These are phyloP conservation scores for Drosophila pachea DNA, from an alignment of 1,140 invertebrate genomes.

Conservation along the genomic window DNA sequence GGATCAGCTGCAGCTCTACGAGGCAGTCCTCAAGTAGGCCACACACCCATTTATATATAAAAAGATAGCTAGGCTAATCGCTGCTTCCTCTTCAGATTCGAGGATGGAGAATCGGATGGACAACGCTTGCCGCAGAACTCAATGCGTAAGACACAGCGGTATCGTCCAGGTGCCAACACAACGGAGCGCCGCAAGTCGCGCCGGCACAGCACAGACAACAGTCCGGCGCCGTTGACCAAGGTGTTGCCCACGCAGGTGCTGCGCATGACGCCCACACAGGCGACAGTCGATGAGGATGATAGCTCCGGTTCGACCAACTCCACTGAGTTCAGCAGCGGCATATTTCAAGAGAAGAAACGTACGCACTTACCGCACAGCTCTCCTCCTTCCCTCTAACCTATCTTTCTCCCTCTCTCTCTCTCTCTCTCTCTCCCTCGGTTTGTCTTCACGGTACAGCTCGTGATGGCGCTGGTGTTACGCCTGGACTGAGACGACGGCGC, in stretches of 20 bases:
- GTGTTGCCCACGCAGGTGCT: constrained; percentile 64
- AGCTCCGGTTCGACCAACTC: constrained; percentile 77
- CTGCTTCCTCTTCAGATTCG: constrained; percentile 55
- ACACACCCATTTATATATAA: neutral
- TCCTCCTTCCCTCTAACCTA: too few species aligned
- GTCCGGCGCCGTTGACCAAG: constrained; percentile 80
- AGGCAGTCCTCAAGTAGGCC: constrained; percentile 92
- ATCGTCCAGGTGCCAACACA: constrained; percentile 83
- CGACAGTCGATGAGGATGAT: constrained; percentile 79
- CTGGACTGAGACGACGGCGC: constrained; percentile 85
- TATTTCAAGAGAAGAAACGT: constrained; percentile 74
- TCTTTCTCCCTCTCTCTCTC: too few species aligned
- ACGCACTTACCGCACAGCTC: too few species aligned
- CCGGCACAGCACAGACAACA: constrained; percentile 85
- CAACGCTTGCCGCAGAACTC: constrained; percentile 86
- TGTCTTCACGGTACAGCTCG: constrained; percentile 49
- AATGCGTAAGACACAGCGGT: constrained; percentile 87
- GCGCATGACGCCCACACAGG: constrained; percentile 68
- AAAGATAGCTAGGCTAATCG: constrained; percentile 48
- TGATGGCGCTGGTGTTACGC: constrained; percentile 84
- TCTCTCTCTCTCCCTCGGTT: too few species aligned
- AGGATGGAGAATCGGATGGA: constrained; percentile 78
- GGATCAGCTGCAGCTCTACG: constrained; percentile 96
- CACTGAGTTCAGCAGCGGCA: constrained; percentile 66
- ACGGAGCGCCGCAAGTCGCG: constrained; percentile 87